Evolutionary conservation across 1,140 invertebrate species (phyloP).

Genomic region (Trichomalopsis sarcophagae): DNA sequence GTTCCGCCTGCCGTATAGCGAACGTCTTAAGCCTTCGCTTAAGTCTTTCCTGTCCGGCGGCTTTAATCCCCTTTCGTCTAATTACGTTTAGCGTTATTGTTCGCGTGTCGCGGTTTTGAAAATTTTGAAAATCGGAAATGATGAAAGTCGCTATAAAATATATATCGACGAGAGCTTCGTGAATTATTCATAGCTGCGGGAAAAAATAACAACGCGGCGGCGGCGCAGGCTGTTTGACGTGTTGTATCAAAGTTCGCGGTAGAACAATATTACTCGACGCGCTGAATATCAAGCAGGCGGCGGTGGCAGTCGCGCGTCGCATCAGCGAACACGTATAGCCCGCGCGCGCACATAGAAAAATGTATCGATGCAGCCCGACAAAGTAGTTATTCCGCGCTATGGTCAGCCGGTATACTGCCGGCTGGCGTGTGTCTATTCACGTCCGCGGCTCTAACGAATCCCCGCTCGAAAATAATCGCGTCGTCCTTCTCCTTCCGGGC

Average conservation of each 20-base stretch:
- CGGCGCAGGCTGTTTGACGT: background rate
- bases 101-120: background rate
- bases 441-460: conserved; percentile 20
- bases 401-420: background rate
- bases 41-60: background rate
- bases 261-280: conserved; percentile 1
- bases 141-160: background rate
- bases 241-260: background rate
- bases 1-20: background rate
- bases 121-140: background rate
- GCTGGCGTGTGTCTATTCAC: background rate
- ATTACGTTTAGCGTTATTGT: background rate
- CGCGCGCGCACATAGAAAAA: background rate
- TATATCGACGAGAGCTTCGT: background rate
- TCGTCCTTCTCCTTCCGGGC: background rate
- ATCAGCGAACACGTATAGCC: background rate
- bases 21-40: background rate
- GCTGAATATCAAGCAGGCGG: background rate
- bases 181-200: background rate
- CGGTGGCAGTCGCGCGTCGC: background rate
- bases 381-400: conserved; percentile 27
- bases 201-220: background rate
- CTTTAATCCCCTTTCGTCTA: background rate
- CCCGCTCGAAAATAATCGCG: conserved; percentile 21
- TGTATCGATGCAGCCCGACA: background rate